Evolutionary conservation across 2,888 invertebrate genomes (phyloP).

Genomic region (Drosophila testacea): DNA sequence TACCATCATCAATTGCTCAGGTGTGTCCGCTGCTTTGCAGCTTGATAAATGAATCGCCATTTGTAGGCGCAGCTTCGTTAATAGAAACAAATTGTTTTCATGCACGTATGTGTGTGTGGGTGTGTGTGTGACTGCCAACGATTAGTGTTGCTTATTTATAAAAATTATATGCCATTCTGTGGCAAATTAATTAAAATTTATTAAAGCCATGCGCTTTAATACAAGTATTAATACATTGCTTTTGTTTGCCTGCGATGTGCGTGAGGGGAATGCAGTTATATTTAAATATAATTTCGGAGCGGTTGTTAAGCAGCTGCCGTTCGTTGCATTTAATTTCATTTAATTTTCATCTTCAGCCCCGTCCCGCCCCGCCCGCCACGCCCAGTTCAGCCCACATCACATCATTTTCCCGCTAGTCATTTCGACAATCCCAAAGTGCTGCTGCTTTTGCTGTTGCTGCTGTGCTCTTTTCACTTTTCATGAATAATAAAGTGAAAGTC

Average conservation of each 20-base stretch:
- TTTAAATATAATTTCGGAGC: conserved; percentile 54
- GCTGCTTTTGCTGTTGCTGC: conserved; percentile 29
- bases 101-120: conserved; percentile 21
- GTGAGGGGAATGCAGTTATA: conserved; percentile 47
- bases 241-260: conserved; percentile 8
- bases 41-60: conserved; percentile 76
- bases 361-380: too few species aligned
- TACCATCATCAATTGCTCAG: conserved; percentile 73
- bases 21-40: conserved; percentile 60
- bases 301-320: conserved; percentile 31
- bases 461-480: conserved; percentile 76
- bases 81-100: conserved; percentile 77
- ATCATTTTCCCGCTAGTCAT: conserved; percentile 68
- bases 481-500: conserved; percentile 79
- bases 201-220: conserved; percentile 43
- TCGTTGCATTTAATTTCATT: conserved; percentile 75
- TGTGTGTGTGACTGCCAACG: conserved; percentile 39
- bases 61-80: conserved; percentile 78
- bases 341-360: conserved; percentile 60
- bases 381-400: conserved; percentile 51
- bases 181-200: conserved; percentile 74
- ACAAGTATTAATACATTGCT: neutral
- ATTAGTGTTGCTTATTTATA: conserved; percentile 76
- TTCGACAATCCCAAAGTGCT: conserved; percentile 68
- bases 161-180: conserved; percentile 63